Conservation (phyloP, 2,888 invertebrate species). For the Ophion slaviceki region DNA sequence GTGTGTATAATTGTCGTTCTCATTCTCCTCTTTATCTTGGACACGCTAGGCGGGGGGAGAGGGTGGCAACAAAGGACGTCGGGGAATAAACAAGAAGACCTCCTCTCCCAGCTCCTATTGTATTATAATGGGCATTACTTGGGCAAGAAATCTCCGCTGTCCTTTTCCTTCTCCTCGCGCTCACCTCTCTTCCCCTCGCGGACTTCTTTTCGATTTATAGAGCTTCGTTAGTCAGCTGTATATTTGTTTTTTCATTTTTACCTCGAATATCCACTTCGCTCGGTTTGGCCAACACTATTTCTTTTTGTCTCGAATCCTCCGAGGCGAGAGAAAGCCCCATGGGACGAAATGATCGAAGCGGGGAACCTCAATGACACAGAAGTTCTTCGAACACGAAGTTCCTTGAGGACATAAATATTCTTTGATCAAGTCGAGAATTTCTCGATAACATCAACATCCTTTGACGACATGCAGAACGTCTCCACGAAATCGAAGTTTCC, state of each 20-base stretch:
- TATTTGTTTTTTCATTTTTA: conserved; percentile 53
- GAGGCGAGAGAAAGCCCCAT: neutral
- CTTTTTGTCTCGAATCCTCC: neutral
- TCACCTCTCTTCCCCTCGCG: conserved; percentile 30
- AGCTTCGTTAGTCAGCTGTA: conserved; percentile 73
- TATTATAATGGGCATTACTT: conserved; percentile 80
- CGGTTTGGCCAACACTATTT: conserved; percentile 1
- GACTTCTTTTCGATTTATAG: conserved; percentile 75
- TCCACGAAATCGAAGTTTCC: too few species aligned
- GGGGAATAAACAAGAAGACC: conserved; percentile 61
- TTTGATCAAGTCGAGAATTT: too few species aligned
- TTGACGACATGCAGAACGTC: too few species aligned
- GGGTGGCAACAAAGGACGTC: conserved; percentile 53
- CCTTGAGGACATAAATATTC: conserved; percentile 11
- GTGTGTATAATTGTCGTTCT: conserved; percentile 4
- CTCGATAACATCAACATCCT: too few species aligned
- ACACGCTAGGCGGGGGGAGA: conserved; percentile 16
- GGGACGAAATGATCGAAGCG: conserved; percentile 29
- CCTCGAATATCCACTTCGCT: conserved; percentile 22
- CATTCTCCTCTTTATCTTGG: conserved; percentile 38
- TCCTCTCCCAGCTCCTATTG: conserved; percentile 74
- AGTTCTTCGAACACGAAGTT: conserved; percentile 1
- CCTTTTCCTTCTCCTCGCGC: conserved; percentile 42
- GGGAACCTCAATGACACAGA: conserved; percentile 38
- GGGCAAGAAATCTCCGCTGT: conserved; percentile 41